A percentile compares a stretch with the other conserved stretches of the same genome.
These are phyloP conservation scores for Platalea minor DNA, from an alignment of 2,797 vertebrate genomes.

Conservation along the genomic window DNA sequence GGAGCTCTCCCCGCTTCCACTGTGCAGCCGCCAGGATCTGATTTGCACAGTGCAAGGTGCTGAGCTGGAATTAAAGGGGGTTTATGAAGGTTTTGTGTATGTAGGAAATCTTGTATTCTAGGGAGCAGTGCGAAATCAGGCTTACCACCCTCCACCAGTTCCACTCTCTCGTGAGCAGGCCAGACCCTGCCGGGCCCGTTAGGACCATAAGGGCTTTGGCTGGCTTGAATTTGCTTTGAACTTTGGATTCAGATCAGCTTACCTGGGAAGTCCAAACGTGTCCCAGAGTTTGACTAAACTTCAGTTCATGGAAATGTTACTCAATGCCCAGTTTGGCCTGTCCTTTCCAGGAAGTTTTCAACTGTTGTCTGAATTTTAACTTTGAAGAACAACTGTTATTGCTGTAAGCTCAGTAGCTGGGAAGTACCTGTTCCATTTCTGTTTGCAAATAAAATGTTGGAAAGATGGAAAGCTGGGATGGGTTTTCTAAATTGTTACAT, in stretches of 20 bases:
- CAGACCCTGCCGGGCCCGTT: not conserved
- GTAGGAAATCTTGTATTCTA: not conserved
- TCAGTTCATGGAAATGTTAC: not conserved
- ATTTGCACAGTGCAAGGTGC: not conserved
- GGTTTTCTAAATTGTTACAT: not conserved
- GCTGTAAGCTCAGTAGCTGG: not conserved
- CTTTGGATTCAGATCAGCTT: not conserved
- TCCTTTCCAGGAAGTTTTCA: not conserved
- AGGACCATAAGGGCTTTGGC: not conserved
- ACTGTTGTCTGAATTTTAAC: not conserved
- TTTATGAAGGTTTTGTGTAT: not conserved
- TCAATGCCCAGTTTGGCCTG: not conserved
- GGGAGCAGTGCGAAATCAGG: not conserved
- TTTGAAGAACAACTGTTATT: not conserved
- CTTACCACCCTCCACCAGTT: not conserved
- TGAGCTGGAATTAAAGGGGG: not conserved
- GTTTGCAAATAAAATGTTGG: not conserved
- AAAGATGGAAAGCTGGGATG: not conserved
- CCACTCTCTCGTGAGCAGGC: not conserved
- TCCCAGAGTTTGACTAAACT: not conserved
- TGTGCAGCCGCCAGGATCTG: not conserved
- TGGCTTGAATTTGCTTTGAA: not conserved
- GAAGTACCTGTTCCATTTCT: not conserved
- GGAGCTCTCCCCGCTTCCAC: not conserved
- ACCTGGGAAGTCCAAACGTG: not conserved